Base-by-base conservation (phyloP, 1,140 invertebrate species). In the Bombus superbus region DNA sequence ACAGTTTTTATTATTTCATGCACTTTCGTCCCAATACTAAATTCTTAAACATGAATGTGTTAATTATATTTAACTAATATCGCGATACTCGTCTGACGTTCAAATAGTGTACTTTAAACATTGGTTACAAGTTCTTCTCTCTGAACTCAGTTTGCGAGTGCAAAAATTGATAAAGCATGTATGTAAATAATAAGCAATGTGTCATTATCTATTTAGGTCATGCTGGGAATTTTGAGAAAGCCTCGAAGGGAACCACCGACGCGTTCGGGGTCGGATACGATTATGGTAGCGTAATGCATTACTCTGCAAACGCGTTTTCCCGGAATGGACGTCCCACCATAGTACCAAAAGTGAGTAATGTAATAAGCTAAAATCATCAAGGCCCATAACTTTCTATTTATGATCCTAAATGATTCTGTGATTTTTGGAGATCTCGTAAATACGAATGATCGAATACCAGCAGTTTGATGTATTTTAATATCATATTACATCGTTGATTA, bases 271-370 rank as follows among this genome's bases (percentile, higher is more conserved):
- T 98, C 2, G 94, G 96, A 0, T 98, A 98, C 84, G 98, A 98
- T 93, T 98, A 97, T 91, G 96, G 96, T 73, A 98, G 97, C 85
- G 97, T 98, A 1, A 98, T 98, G 97, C 98, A 98, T 92, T 98
- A 98, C 91, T 97, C 97, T 0, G 95, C 96, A 25, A 97, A 96
- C 71, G 97, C 97, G 22, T 98, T 98, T 94, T 97, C 97, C 11
- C 96, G 92, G 69, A 98, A 98, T 92, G 96, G 97, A 3, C 91
- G 96, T 89, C 96, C 96, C 18, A 98, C 97, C 1, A 97, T 98
- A 78, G 94, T 96, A 28, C 95, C 97, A 0, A 97, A 96, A 95
- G 97, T 97, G 93, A 94, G 92, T 87, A 81, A 81, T 47, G 38
- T 25, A 13, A 71, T 40, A 66, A 68, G 35, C 9, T 5, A 11